Evolutionary conservation across 2,113 vertebrate genomes (phyloP), one percentile per base, ranked within the genome.

Genomic region (rat (Rattus norvegicus)): DNA sequence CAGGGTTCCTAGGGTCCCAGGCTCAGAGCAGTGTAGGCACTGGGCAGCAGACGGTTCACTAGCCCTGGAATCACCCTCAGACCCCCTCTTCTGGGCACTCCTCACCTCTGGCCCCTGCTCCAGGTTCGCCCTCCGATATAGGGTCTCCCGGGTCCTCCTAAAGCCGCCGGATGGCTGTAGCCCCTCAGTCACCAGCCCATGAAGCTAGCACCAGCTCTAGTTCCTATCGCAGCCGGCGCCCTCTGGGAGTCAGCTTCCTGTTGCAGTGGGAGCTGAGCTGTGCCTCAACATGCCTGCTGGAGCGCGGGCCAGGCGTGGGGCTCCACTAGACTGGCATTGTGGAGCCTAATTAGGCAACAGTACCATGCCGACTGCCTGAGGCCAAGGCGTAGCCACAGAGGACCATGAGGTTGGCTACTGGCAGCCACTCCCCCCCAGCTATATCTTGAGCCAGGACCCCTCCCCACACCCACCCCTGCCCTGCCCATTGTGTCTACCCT

Each of bases 231-330:
- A 2, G 91, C 76, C 22, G 1, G 80, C 43, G 5, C 9, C 92
- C 52, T 59, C 95, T 8, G 56, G n/a, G 56, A 30, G 1, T n/a
- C 72, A 2, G 88, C 88, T 97, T 96, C 95, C 93, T 96, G 95
- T 52, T 0, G 11, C 76, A 11, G 61, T 4, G 4, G 88, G 77
- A 93, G 86, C 30, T 0, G 47, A 22, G 70, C 96, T 14, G 0
- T 96, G 97, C 88, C 97, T 30, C 1, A 16, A 70, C 97, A 97
- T 0, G 97, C 47, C 95, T 85, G 61, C 61, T 1, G 9, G 59
- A 24, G 72, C 4, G 0, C 69, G 0, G 95, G 89, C 90, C 70
- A 28, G 95, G 97, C 16, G 36, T 90, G 95, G 94, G 94, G 94
- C 81, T 92, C 20, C 1, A 16, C 77, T 5, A 77, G 93, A 83